These are phyloP conservation scores for Uromys caudimaculatus DNA, from an alignment of 2,797 vertebrate genomes.

Conservation along the genomic window DNA sequence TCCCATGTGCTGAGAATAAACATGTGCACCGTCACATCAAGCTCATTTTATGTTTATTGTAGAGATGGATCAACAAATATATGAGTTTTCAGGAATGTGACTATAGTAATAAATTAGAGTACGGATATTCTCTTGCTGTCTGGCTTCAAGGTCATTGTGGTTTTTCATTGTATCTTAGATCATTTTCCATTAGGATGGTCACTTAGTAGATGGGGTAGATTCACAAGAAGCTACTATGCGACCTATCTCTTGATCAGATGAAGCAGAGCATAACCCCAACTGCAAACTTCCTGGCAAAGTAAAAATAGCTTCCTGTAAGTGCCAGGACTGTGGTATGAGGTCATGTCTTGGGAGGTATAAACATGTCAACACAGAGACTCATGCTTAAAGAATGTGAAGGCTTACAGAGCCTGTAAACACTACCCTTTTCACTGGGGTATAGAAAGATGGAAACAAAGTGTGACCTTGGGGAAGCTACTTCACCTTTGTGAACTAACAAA, in stretches of 20 bases:
- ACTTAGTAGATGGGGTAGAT: neutral
- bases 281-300: constrained; percentile 26
- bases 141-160: neutral
- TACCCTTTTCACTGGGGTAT: neutral
- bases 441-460: neutral
- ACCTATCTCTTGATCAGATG: constrained; percentile 2
- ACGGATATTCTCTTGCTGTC: neutral
- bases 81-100: neutral
- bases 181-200: neutral
- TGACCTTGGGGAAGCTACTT: neutral
- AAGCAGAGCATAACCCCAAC: neutral
- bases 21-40: neutral
- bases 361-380: neutral
- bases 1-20: neutral
- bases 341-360: neutral
- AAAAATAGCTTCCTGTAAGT: constrained; percentile 24
- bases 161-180: neutral
- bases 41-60: neutral
- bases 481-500: neutral
- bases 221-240: neutral
- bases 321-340: neutral
- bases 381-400: constrained; percentile 36
- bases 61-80: neutral
- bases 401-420: neutral
- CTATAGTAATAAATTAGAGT: neutral